A percentile compares a stretch with the other conserved stretches of the same genome.
These are phyloP conservation scores for Axea sp. DNA, from an alignment of 2,888 invertebrate genomes.

Conservation along the genomic window DNA sequence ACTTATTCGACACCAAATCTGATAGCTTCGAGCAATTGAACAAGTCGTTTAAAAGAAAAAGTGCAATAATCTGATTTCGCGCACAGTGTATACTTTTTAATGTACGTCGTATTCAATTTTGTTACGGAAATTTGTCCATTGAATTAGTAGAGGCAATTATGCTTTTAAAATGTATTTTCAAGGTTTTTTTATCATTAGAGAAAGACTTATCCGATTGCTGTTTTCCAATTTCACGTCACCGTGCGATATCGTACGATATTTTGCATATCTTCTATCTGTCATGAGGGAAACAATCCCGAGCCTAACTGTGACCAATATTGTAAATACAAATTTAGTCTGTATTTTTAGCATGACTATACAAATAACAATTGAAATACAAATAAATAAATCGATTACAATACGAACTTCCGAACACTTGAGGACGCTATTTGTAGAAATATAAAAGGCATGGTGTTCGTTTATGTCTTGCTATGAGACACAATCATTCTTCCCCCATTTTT, in stretches of 20 bases:
- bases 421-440: constrained; percentile 39
- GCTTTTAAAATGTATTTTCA: too few relatives aligned
- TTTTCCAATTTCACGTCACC: constrained; percentile 43
- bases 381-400: constrained; percentile 51
- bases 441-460: constrained; percentile 47
- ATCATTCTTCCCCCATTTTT: constrained; percentile 68
- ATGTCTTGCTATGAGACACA: constrained; percentile 65
- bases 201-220: constrained; percentile 56
- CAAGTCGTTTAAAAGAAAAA: too few relatives aligned
- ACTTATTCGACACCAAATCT: too few relatives aligned
- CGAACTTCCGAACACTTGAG: constrained; percentile 53
- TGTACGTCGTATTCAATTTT: too few relatives aligned
- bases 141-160: too few relatives aligned
- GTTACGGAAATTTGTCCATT: too few relatives aligned
- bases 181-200: constrained; percentile 1
- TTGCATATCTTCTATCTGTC: constrained; percentile 70
- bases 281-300: constrained; percentile 62
- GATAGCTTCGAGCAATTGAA: too few relatives aligned
- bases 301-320: constrained; percentile 74
- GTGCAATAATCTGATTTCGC: too few relatives aligned
- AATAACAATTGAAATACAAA: constrained; percentile 69
- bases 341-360: constrained; percentile 70
- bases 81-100: too few relatives aligned
- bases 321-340: constrained; percentile 72
- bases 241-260: constrained; percentile 66